These are phyloP conservation scores for Mizuhopecten yessoensis DNA, from an alignment of 1,140 invertebrate species.

Conservation along the genomic window DNA sequence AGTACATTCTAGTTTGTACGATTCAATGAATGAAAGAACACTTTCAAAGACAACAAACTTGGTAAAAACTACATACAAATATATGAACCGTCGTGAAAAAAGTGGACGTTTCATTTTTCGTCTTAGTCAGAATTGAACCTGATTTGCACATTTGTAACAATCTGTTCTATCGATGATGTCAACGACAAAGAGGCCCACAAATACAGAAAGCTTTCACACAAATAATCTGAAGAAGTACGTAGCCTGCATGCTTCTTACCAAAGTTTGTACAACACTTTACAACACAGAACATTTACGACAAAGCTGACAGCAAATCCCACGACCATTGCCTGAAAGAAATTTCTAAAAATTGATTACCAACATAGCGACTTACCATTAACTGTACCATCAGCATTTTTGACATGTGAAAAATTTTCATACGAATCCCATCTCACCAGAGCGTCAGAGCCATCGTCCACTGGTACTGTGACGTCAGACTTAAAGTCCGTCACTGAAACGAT, in stretches of 20 bases:
- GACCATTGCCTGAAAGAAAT: background rate
- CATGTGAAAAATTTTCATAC: conserved; percentile 89
- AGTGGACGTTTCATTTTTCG: too few species aligned
- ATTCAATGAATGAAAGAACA: too few species aligned
- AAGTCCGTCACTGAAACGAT: conserved; percentile 76
- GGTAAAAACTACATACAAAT: too few species aligned
- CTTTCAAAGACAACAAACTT: too few species aligned
- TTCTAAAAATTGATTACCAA: background rate
- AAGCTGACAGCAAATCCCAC: conserved; percentile 23
- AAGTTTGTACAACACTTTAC: conserved; percentile 29
- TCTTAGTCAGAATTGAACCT: too few species aligned
- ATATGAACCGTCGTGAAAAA: too few species aligned
- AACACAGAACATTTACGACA: background rate
- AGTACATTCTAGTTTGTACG: too few species aligned
- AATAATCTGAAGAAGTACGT: background rate
- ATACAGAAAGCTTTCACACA: background rate
- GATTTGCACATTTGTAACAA: too few species aligned
- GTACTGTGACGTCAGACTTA: conserved; percentile 81
- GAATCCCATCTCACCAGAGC: conserved; percentile 92
- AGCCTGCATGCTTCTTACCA: conserved; percentile 19
- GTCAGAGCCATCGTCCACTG: conserved; percentile 87
- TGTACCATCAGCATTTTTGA: conserved; percentile 62
- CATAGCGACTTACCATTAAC: conserved; percentile 56
- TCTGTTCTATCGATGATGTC: too few species aligned
- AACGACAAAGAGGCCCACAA: background rate